Base-by-base conservation (phyloP, 1,140 invertebrate genomes). In the Formica exsecta region DNA sequence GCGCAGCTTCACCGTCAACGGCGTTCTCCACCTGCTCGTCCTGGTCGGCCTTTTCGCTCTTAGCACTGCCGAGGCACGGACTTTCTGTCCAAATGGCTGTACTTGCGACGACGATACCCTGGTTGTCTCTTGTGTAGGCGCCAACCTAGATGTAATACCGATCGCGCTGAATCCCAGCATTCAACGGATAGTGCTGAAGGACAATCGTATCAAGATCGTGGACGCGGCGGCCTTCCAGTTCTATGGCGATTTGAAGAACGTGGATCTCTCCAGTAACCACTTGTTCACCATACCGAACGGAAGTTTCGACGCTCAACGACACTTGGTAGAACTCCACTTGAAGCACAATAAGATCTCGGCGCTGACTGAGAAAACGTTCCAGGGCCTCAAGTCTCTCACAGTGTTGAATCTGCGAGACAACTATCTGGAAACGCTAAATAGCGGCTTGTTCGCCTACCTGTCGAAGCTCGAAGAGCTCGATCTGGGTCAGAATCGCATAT, bases 121-220 rank as follows among this genome's bases (percentile, higher is more conserved):
- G 71, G 97, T 98, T n/a, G 98, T 98, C 0, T 96, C 97, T 68
- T 99, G 98, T 93, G 96, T 98, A 87, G 97, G 97, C 91, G 98
- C 97, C 88, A 97, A 97, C 85, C 95, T 99, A 59, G 98, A 98
- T 94, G 97, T 98, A 19, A 97, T 99, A 62, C 98, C 98, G 54
- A 98, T 99, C 88, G 98, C 98, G 0, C 95, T 99, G 61, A 99
- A 99, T 94, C 98, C 98, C 3, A 97, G 97, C 88, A 98, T 98
- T 75, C 97, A 98, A 93, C 96, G 97, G 32, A 96, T 98, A 76
- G 97, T 98, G 65, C 96, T 99, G 44, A 97, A 97, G 90, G 98
- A 97, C 92, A 99, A 98, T 93, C 97, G 97, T 89, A 98, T 99
- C 90, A 98, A 98, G 93, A 97, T 97, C 25, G 97, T 99, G 61